Base-by-base conservation (phyloP, 2,888 invertebrate genomes). In the Drosophila anomalata region DNA sequence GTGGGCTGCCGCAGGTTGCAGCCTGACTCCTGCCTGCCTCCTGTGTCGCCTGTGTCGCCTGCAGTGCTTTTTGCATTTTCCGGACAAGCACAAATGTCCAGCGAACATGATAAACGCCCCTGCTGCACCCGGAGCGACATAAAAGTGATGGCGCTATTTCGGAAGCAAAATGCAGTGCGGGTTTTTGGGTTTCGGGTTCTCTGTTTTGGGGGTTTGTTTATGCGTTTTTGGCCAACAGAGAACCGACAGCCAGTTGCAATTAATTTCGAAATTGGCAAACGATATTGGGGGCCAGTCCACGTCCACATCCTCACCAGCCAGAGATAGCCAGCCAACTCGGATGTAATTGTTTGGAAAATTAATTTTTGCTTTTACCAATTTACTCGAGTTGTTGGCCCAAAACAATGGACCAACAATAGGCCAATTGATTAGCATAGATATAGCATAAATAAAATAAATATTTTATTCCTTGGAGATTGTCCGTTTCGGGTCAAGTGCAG, bases 301-400 rank as follows among this genome's bases (percentile, higher is more conserved):
- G 17, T 17, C 17, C 17, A 17, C 17, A 17, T 17, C 17, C 17
- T 17, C 17, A 17, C 17, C 58, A 29, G 51, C 50, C 41, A 50
- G 29, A 33, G 59, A 33, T 12, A 6, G 22, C 6, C 11, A 11
- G 39, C 8, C 9, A 2, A 9, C 42, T 51, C 6, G 39, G 31
- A 77, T 73, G 77, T 74, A 83, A 83, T 87, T 82, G 79, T 73
- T 78, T 81, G 85, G 76, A 81, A 82, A 82, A 82, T 85, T 78
- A 56, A 87, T 78, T 76, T 39, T 46, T 58, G 54, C 44, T 20
- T 33, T 20, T 46, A n/a, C 26, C 50, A 50, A 39, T 57, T 42
- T 50, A 6, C 31, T 24, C 12, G 12, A 20, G 36, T 20, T 20
- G 44, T 44, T 26, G 9, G 41, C 6, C 12, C 36, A 36, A 6